Base-by-base conservation (phyloP, 1,140 invertebrate species). In the Hyposmocoma kahamanoa region DNA sequence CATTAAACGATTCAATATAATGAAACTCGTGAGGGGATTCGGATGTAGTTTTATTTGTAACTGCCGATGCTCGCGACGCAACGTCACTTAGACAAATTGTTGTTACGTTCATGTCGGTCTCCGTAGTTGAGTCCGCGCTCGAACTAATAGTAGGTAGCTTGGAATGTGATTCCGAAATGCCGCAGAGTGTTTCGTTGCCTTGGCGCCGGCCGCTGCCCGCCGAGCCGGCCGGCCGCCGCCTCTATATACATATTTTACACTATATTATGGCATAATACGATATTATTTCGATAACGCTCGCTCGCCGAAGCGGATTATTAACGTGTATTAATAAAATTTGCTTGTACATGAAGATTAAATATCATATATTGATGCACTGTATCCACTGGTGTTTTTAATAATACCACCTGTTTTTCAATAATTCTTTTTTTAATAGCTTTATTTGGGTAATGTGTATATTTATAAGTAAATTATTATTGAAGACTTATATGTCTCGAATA, bases 341-440 rank as follows among this genome's bases (percentile, higher is more conserved):
- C 81, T 85, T 85, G 81, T 83, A 85, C 68, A 84, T 82, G 75
- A 82, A 79, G 63, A 85, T 83, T 82, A 83, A 83, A 83, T 85
- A 82, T 77, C 82, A 85, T 83, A 82, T 85, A 83, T 83, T 82
- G 76, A 85, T 81, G 82, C 82, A 85, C 82, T 80, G 72, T 82
- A 83, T 53, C 60, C 60, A 70, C 67, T 82, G 77, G 73, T 81
- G 73, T 83, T 85, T 83, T 84, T 84, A 84, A 76, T 76, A 73
- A 76, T 72, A 72, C 77, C 77, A 80, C 78, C 76, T 76, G 62
- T 61, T 69, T 70, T 74, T 77, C 59, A 69, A 68, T 53, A 64
- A 67, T 72, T 65, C 52, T 67, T 76, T 72, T 72, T 73, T 68
- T 72, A 63, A 61, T 79, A 80, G 70, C 67, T 81, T 73, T 80